These are phyloP conservation scores for Drosophila glabriapex DNA, from an alignment of 2,888 invertebrate genomes.

Conservation along the genomic window DNA sequence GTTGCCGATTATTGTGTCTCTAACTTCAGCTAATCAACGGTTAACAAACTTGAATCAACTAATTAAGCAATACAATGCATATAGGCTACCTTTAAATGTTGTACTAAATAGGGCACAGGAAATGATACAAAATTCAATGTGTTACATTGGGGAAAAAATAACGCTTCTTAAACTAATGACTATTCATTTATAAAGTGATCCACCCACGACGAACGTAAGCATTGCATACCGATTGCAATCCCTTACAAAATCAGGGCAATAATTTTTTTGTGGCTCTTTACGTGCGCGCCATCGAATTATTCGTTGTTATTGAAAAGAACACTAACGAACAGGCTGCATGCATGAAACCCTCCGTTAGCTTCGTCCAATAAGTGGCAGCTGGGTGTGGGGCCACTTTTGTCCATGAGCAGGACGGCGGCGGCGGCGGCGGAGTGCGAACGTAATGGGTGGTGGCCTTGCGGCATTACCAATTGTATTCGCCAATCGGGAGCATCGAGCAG, in stretches of 20 bases:
- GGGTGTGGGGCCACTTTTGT: conserved; percentile 31
- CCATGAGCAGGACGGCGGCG: conserved; percentile 54
- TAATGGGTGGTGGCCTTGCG: conserved; percentile 85
- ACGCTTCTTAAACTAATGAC: conserved; percentile 66
- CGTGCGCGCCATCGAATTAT: conserved; percentile 1
- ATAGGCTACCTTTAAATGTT: conserved; percentile 24
- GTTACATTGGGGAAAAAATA: conserved; percentile 59
- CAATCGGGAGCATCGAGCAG: conserved; percentile 37
- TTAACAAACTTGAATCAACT: conserved; percentile 26
- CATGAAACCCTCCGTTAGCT: not conserved
- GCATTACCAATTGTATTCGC: conserved; percentile 75
- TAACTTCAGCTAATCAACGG: conserved; percentile 55
- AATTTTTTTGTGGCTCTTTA: not conserved
- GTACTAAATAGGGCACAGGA: conserved; percentile 27
- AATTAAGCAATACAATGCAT: conserved; percentile 43
- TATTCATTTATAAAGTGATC: conserved; percentile 18
- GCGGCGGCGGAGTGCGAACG: conserved; percentile 66
- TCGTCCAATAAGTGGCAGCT: conserved; percentile 24
- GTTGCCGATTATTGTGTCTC: conserved; percentile 17
- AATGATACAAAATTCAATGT: conserved; percentile 30
- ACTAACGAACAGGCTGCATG: conserved; percentile 1
- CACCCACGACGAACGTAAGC: not conserved
- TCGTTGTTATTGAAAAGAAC: conserved; percentile 13
- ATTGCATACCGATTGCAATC: conserved; percentile 9
- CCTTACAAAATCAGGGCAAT: conserved; percentile 4